Evolutionary conservation across 2,797 vertebrate genomes (phyloP), one percentile per base, ranked within the genome.

Genomic region (Sandelia bainsii): DNA sequence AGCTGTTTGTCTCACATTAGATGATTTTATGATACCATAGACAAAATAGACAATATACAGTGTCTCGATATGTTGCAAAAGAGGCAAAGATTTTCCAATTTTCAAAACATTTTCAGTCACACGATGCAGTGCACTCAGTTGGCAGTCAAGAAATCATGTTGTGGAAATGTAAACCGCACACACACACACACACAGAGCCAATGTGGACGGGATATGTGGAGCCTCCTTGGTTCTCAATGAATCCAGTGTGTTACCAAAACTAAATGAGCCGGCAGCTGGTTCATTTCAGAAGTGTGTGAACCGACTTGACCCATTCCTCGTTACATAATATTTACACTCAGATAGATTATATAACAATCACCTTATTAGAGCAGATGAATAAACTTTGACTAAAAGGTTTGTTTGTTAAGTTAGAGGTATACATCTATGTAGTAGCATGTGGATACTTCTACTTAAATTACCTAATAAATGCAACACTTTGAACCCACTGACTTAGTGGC

Each of bases 321-420:
- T 90, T 88, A 86, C 79, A 79, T 78, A 91, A 90, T 85, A 82
- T 85, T 87, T 87, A 81, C 72, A 61, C 60, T 34, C 49, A 40
- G 58, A 83, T 50, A n/a, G 40, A 79, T 89, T 85, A 76, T 40
- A 48, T 87, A 87, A 89, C 63, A 83, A 76, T 83, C 80, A 60
- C 77, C 72, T 66, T 60, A 42, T 45, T n/a, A 48, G 32, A 32
- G 2, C 5, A 32, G 37, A 72, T 76, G 46, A 69, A 66, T 70
- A 17, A 6, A 54, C 63, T 72, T 12, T 42, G 0, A 27, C 51
- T 13, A 1, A 69, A 71, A 27, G 9, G 1, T 66, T 49, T 51
- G 34, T 70, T 69, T 62, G 20, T 29, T 22, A 0, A 6, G 37
- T 52, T 54, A 12, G 40, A 27, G 8, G 17, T 27, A 17, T 44